phyloP scores from a whole-genome alignment of 37 sponge, comb jelly and placozoan genomes.

The Tethya wilhelma region DNA sequence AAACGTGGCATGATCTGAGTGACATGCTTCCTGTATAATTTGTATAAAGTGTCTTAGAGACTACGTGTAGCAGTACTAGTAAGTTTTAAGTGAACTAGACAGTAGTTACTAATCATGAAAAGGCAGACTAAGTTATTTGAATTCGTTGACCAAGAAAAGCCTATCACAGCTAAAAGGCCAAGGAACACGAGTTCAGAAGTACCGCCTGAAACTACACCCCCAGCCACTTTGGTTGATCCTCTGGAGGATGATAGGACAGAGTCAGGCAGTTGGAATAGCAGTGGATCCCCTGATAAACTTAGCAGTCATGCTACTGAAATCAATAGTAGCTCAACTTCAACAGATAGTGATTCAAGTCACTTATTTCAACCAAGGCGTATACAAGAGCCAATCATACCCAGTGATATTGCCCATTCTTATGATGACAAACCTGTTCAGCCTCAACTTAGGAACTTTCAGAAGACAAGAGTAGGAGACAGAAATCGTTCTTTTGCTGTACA shows the following conservation, averaged over 20 bases:
- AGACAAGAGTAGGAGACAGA: slow-evolving; percentile 24
- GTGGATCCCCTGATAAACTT: neutral
- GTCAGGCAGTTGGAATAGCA: neutral
- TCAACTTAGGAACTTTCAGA: slow-evolving; percentile 38
- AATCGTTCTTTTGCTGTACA: slow-evolving; percentile 34
- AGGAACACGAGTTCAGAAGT: slow-evolving; percentile 4
- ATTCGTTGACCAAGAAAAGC: slow-evolving; percentile 11
- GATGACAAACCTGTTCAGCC: slow-evolving; percentile 48
- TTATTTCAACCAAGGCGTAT: slow-evolving; percentile 18
- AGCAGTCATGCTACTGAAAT: slow-evolving; percentile 8
- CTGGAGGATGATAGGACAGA: neutral
- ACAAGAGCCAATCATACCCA: slow-evolving; percentile 6
- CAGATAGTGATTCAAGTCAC: slow-evolving; percentile 13
- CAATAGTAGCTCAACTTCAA: slow-evolving; percentile 19
- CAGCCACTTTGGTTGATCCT: neutral
- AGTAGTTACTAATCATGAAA: neutral
- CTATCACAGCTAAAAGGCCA: neutral
- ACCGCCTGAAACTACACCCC: slow-evolving; percentile 5
- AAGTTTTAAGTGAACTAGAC: too few relatives aligned
- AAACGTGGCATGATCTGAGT: too few relatives aligned
- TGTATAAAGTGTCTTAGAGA: too few relatives aligned
- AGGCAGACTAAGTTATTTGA: slow-evolving; percentile 10
- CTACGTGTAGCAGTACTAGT: too few relatives aligned
- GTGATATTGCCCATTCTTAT: slow-evolving; percentile 22
- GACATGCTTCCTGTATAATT: neutral